phyloP scores from a whole-genome alignment of 2,797 vertebrate genomes.

The Eleutherodactylus coqui region DNA sequence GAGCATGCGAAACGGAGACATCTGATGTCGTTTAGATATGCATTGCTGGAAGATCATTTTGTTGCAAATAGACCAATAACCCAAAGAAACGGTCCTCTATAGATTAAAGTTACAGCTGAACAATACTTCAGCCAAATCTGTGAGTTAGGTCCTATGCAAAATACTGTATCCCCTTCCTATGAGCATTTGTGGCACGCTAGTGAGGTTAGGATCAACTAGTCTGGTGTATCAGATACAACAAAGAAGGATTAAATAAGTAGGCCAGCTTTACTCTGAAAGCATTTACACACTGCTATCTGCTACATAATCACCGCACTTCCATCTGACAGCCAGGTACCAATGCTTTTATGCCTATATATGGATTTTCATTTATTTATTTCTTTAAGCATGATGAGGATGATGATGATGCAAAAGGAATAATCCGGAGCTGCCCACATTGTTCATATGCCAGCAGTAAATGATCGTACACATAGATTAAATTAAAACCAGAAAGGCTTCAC shows the following conservation, averaged over 20 bases:
- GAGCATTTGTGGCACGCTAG: background rate
- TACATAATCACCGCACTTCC: background rate
- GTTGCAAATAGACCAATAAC: background rate
- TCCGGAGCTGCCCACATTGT: background rate
- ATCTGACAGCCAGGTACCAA: background rate
- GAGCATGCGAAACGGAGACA: background rate
- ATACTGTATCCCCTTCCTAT: background rate
- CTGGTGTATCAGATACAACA: background rate
- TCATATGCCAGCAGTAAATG: constrained; percentile 1
- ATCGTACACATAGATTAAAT: constrained; percentile 14
- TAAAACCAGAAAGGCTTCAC: constrained; percentile 24
- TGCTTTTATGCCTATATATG: background rate
- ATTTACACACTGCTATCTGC: background rate
- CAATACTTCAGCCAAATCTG: background rate
- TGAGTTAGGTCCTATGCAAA: background rate
- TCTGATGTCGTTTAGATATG: background rate
- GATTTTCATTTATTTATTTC: too few relatives aligned
- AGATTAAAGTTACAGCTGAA: background rate
- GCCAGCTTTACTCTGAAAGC: background rate
- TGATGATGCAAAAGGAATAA: background rate
- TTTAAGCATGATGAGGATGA: too few relatives aligned
- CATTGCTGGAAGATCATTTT: background rate
- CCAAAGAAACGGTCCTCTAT: too few relatives aligned
- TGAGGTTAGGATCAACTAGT: background rate
- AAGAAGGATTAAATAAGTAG: constrained; percentile 14